Conservation (phyloP, 2,113 vertebrate genomes). For the Laterallus jamaicensis region DNA sequence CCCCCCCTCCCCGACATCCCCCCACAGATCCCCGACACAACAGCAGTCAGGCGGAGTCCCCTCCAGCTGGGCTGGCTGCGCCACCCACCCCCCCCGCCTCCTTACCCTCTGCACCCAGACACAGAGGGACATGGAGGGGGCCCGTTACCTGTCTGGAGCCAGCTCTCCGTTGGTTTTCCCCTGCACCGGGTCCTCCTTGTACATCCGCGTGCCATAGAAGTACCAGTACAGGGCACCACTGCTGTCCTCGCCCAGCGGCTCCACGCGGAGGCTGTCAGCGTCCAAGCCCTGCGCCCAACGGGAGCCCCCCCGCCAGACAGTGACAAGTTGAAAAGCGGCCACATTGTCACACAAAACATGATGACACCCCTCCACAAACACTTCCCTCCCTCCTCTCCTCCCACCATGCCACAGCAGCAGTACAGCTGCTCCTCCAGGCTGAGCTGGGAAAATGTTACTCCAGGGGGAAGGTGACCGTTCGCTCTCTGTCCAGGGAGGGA, state of each 20-base stretch:
- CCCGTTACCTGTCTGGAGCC: constrained; percentile 76
- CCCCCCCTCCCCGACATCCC: too few relatives aligned
- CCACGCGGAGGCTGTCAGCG: constrained; percentile 94
- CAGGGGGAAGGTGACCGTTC: constrained; percentile 8
- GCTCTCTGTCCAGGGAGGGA: constrained; percentile 12
- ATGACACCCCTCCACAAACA: constrained; percentile 29
- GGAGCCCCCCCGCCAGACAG: constrained; percentile 2
- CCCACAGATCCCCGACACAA: not conserved
- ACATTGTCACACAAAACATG: constrained; percentile 51
- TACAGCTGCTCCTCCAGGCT: constrained; percentile 27
- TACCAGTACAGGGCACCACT: constrained; percentile 97
- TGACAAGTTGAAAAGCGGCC: constrained; percentile 52
- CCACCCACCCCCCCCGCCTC: not conserved
- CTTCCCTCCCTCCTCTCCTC: not conserved
- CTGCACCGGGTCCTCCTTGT: constrained; percentile 89
- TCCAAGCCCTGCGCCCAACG: constrained; percentile 86
- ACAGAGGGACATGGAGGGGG: accelerated
- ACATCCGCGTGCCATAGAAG: constrained; percentile 96
- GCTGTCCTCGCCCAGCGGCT: constrained; percentile 93
- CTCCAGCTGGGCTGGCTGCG: not conserved
- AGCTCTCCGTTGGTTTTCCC: constrained; percentile 72
- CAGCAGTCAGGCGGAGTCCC: constrained; percentile 36
- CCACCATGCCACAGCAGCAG: constrained; percentile 47
- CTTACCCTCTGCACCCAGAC: not conserved
- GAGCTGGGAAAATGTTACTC: constrained; percentile 58